These are phyloP conservation scores for Thomomys bottae DNA, from an alignment of 2,113 vertebrate genomes.

Conservation along the genomic window DNA sequence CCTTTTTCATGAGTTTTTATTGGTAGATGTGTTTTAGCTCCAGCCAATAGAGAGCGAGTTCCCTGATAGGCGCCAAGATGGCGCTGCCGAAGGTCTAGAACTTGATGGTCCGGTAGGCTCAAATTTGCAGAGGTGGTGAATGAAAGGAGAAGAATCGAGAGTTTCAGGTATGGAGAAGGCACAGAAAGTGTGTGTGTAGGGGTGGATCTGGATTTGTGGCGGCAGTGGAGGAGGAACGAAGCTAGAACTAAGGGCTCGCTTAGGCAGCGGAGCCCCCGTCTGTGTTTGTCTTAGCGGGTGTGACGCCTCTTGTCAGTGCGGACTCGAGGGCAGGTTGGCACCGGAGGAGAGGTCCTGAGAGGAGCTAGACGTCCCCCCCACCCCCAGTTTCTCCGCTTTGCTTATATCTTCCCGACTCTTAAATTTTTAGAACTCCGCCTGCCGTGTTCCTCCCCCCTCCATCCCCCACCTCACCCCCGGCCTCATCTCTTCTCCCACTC, in stretches of 20 bases:
- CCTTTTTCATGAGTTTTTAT: not conserved
- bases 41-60: constrained; percentile 73
- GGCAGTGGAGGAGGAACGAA: constrained; percentile 2
- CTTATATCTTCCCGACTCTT: not conserved
- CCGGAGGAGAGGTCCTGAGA: not conserved
- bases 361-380: not conserved
- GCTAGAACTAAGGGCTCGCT: not conserved
- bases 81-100: constrained; percentile 63
- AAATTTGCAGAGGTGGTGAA: constrained; percentile 51
- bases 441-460: not conserved
- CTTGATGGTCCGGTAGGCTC: constrained; percentile 57
- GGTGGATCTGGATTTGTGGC: no score
- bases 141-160: constrained; percentile 38
- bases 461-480: not conserved
- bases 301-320: not conserved
- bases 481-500: not conserved
- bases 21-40: not conserved
- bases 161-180: not conserved
- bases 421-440: not conserved
- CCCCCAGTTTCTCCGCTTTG: not conserved
- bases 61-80: constrained; percentile 75
- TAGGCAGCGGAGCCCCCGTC: not conserved
- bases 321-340: not conserved
- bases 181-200: not conserved
- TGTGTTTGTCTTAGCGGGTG: not conserved